Evolutionary conservation across 2,888 invertebrate genomes (phyloP).

Genomic region (Monochamus alternatus): DNA sequence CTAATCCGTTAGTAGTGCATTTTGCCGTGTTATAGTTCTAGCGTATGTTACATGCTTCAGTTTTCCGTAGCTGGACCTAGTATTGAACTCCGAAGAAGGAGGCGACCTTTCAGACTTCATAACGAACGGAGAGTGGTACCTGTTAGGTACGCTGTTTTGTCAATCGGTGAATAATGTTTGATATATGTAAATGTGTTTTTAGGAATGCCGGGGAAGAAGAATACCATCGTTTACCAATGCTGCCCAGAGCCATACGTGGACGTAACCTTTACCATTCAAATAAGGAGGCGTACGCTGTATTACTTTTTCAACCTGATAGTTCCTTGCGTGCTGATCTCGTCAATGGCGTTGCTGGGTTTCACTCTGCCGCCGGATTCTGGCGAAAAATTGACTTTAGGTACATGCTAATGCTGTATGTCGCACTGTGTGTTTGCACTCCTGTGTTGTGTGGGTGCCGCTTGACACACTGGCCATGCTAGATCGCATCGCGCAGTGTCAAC

Average conservation of each 20-base stretch:
- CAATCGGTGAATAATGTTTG: background rate
- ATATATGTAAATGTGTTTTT: conserved; percentile 13
- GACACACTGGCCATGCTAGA: conserved; percentile 45
- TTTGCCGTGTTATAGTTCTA: conserved; percentile 7
- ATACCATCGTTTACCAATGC: conserved; percentile 92
- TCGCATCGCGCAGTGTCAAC: conserved; percentile 40
- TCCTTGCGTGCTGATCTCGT: conserved; percentile 98
- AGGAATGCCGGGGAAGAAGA: conserved; percentile 95
- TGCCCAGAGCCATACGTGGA: conserved; percentile 96
- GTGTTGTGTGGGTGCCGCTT: conserved; percentile 62
- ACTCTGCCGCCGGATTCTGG: conserved; percentile 98
- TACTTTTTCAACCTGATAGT: conserved; percentile 99
- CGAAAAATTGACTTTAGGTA: conserved; percentile 96
- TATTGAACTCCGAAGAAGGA: conserved; percentile 93
- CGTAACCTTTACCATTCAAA: conserved; percentile 97
- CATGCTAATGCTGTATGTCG: conserved; percentile 67
- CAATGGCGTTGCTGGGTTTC: conserved; percentile 98
- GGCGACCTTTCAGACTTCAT: conserved; percentile 98
- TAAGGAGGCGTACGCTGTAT: conserved; percentile 95
- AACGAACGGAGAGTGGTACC: conserved; percentile 99
- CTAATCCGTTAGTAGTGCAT: too few relatives aligned
- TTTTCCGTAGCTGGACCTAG: conserved; percentile 89
- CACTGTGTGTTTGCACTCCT: conserved; percentile 61
- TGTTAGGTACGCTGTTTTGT: conserved; percentile 85
- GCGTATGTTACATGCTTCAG: conserved; percentile 61